Evolutionary conservation across 64 coral and sea anemone species (phyloP).

Genomic region (Porites australiensis): DNA sequence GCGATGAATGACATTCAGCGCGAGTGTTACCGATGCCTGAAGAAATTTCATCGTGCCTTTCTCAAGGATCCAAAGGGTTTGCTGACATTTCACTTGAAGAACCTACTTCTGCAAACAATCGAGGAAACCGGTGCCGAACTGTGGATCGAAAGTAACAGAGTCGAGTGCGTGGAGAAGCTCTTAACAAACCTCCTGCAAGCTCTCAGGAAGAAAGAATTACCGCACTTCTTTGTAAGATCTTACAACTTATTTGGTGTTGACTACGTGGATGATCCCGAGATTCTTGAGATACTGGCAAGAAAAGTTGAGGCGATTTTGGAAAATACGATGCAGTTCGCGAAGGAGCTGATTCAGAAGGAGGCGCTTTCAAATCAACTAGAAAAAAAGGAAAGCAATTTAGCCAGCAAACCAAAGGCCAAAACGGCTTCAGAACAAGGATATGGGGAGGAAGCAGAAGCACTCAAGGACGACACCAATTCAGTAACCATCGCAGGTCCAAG

Average conservation of each 20-base stretch:
- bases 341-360: conserved; percentile 5
- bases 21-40: conserved; percentile 66
- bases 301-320: conserved; percentile 56
- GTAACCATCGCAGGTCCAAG: neutral
- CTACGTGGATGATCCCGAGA: conserved; percentile 38
- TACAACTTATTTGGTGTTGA: neutral
- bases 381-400: neutral
- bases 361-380: neutral
- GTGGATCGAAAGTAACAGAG: conserved; percentile 57
- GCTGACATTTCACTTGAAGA: conserved; percentile 70
- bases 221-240: too few species aligned
- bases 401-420: neutral
- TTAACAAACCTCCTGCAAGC: neutral
- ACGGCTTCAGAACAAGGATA: neutral
- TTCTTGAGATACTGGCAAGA: neutral
- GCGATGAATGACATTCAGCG: conserved; percentile 57
- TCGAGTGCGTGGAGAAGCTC: conserved; percentile 45
- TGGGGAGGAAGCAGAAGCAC: neutral
- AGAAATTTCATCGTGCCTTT: conserved; percentile 58
- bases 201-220: neutral
- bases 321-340: conserved; percentile 37
- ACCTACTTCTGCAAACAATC: neutral
- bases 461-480: neutral
- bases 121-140: conserved; percentile 32
- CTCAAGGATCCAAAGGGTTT: conserved; percentile 23